These are phyloP conservation scores for Zhuqinia jingwanae DNA, from an alignment of 2,888 invertebrate genomes.

Conservation along the genomic window DNA sequence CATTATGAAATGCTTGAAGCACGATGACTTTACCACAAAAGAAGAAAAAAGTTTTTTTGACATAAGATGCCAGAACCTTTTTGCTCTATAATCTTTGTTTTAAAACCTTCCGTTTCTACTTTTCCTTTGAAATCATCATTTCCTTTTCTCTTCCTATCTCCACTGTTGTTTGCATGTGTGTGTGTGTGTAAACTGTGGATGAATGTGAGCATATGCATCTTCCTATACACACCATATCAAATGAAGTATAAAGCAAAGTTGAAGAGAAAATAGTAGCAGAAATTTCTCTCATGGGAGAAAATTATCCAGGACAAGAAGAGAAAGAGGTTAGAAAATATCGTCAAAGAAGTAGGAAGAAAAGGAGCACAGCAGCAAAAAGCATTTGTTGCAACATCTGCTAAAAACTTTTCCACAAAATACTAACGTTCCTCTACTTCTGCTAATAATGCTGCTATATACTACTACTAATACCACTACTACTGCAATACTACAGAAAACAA, in stretches of 20 bases:
- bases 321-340: slow-evolving; percentile 47
- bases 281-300: slow-evolving; percentile 57
- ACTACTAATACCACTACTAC: background rate
- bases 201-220: slow-evolving; percentile 3
- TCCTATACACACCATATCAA: too few relatives aligned
- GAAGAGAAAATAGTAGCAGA: slow-evolving; percentile 8
- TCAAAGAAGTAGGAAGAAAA: slow-evolving; percentile 4
- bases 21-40: background rate
- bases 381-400: slow-evolving; percentile 66
- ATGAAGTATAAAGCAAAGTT: background rate
- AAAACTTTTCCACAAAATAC: slow-evolving; percentile 56
- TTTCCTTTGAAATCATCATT: slow-evolving; percentile 56
- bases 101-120: slow-evolving; percentile 54
- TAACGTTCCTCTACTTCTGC: background rate
- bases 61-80: slow-evolving; percentile 56
- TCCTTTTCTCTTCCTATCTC: slow-evolving; percentile 20
- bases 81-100: slow-evolving; percentile 68
- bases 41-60: slow-evolving; percentile 34
- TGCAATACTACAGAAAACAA: background rate
- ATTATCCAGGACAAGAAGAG: slow-evolving; percentile 63
- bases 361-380: background rate
- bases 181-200: background rate
- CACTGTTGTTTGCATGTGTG: slow-evolving; percentile 13
- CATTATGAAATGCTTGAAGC: background rate
- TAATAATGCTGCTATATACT: background rate